Percentiles rank a stretch among this genome's conserved stretches.
Evolutionary conservation across 2,888 invertebrate species (phyloP).

Genomic region (Phasia obesa): DNA sequence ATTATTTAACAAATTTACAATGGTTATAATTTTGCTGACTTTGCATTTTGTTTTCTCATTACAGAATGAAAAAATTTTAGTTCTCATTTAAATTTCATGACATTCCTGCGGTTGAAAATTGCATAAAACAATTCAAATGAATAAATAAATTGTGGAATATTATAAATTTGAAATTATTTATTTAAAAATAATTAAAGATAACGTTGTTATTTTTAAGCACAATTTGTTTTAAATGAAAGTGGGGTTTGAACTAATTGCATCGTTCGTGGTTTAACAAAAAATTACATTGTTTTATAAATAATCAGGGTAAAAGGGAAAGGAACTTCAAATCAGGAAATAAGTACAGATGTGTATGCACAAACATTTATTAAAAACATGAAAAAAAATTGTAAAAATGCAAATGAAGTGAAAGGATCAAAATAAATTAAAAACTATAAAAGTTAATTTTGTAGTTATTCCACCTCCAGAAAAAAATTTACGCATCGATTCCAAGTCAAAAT

Average conservation of each 20-base stretch:
- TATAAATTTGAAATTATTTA: conserved; percentile 13
- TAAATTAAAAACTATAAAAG: no score
- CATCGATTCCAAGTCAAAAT: no score
- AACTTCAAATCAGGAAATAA: no score
- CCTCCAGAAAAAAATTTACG: no score
- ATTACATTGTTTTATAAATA: no score
- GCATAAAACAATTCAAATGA: not conserved
- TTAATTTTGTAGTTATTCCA: no score
- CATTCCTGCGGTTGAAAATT: not conserved
- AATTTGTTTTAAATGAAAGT: not conserved
- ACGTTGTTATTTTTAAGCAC: conserved; percentile 3
- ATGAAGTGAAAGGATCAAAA: no score
- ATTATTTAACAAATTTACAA: no score
- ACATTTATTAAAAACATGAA: no score
- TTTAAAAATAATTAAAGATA: conserved; percentile 28
- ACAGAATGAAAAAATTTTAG: not conserved
- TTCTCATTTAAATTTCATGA: conserved; percentile 8
- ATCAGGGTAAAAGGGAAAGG: no score
- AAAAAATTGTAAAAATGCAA: no score
- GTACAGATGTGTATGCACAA: no score
- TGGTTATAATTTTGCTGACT: conserved; percentile 29
- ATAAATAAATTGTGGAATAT: conserved; percentile 29
- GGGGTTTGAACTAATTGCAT: conserved; percentile 1
- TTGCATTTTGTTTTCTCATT: not conserved
- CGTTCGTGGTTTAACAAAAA: not conserved